Base-by-base conservation (phyloP, 2,113 vertebrate genomes). In the Mionectes macconnelli region DNA sequence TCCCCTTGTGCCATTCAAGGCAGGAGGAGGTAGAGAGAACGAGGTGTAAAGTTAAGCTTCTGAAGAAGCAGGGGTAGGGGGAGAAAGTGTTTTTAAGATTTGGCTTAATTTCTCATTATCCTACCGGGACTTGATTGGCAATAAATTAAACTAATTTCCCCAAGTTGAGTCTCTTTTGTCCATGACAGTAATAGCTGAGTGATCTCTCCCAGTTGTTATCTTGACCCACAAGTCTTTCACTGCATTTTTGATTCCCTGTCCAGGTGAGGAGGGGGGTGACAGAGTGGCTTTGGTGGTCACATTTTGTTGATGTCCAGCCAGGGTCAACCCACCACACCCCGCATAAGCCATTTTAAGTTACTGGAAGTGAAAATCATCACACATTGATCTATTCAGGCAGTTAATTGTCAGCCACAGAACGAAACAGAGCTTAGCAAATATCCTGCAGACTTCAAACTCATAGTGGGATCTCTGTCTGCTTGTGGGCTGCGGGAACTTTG, bases 191-290 rank as follows among this genome's bases (percentile, higher is more conserved):
- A 77, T 33, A 49, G 21, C 49, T 28, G 53, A 67, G 44, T 14
- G 16, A 66, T 73, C 14, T 73, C 67, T 59, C 37, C n/a, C 14
- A 5, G 16, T 35, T 37, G 40, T 67, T 67, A 33, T 67, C 39
- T 79, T 35, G 12, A 80, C 52, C 14, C 27, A 74, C 0, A 0
- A 37, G 10, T 24, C 31, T 74, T 74, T 23, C 12, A 22, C 15
- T 42, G 2, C 21, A 55, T 49, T 62, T 80, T 42, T 30, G 67
- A 30, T 12, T 72, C 19, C 27, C 40, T 49, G 47, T 27, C 35
- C 68, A 49, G 10, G 18, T 75, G 53, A 62, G 35, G 13, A 55
- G 15, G 8, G 3, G 13, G 53, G 25, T 27, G 30, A 74, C 47
- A 62, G 35, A 37, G 39, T 33, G 44, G 28, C n/a, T 60, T 85